phyloP scores from a whole-genome alignment of 30 jellyfish, hydroid and myxozoan genomes.

The Mastigias papua region DNA sequence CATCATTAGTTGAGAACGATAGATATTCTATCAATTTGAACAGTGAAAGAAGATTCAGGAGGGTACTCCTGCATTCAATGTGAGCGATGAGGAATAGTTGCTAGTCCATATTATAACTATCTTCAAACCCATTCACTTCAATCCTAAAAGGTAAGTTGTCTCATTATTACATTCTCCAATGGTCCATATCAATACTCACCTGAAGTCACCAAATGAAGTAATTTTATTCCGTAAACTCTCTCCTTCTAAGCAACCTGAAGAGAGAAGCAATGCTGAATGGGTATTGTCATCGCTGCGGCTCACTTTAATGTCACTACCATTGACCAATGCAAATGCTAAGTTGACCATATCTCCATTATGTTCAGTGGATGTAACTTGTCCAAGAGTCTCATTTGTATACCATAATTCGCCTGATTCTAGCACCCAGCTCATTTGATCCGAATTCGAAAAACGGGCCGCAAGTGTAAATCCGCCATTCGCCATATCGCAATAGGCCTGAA shows the following conservation, averaged over 20 bases:
- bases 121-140: too few species aligned
- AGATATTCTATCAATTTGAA: too few species aligned
- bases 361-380: background rate
- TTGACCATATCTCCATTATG: slow-evolving; percentile 48
- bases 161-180: background rate
- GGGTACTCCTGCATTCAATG: too few species aligned
- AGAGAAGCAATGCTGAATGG: slow-evolving; percentile 46
- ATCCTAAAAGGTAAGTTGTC: background rate
- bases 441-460: slow-evolving; percentile 47
- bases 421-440: slow-evolving; percentile 63
- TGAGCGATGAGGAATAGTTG: too few species aligned
- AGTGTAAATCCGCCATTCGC: slow-evolving; percentile 66
- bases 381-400: slow-evolving; percentile 26
- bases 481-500: slow-evolving; percentile 71
- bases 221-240: slow-evolving; percentile 38
- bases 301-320: slow-evolving; percentile 45
- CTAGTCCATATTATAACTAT: too few species aligned
- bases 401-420: slow-evolving; percentile 41
- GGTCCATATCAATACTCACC: slow-evolving; percentile 23
- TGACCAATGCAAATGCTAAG: slow-evolving; percentile 40
- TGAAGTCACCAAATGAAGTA: slow-evolving; percentile 62
- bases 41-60: too few species aligned
- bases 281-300: slow-evolving; percentile 46
- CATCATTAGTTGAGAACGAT: too few species aligned
- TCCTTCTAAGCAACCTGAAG: slow-evolving; percentile 42